Evolutionary conservation across 2,113 vertebrate species (phyloP), one percentile per base, ranked within the genome.

Genomic region (Ictalurus punctatus): DNA sequence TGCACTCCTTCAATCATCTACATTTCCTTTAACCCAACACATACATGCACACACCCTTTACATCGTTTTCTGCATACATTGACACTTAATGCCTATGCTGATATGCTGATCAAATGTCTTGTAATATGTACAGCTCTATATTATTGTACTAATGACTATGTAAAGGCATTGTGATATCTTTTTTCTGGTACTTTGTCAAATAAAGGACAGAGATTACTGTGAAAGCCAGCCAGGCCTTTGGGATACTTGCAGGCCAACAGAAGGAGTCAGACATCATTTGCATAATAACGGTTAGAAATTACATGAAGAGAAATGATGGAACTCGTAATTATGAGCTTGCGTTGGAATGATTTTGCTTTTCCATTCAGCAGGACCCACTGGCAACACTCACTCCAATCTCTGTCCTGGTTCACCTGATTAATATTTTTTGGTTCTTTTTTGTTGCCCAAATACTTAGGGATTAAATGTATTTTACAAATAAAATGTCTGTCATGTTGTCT

Each of bases 401-500:
- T 92, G 83, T 87, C 90, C 88, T 90, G 90, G 91, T 84, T 91
- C 67, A 87, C 30, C 90, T 91, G 88, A 87, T 63, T 83, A 13
- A 63, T 84, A 71, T 88, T 91, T 93, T 92, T 93, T 88, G 91
- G 92, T 95, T 94, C 78, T 90, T 93, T 94, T 95, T 84, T 91
- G 84, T 93, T 95, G 93, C 94, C 94, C 92, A 92, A 92, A 92
- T 95, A 95, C 95, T 93, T 95, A 95, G 94, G 94, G 94, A 96
- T 95, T 96, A 95, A 96, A 96, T 95, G 95, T 96, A 95, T 96
- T 96, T 96, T 95, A 95, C 95, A 96, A 95, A 93, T 93, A 95
- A 92, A 83, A 63, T 27, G 58, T 83, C 1, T 67, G 65, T 80
- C 2, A 85, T 59, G 85, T 91, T 12, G 88, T 89, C 63, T 87